phyloP scores from a whole-genome alignment of 2,113 vertebrate genomes.

The Bufo gargarizans region DNA sequence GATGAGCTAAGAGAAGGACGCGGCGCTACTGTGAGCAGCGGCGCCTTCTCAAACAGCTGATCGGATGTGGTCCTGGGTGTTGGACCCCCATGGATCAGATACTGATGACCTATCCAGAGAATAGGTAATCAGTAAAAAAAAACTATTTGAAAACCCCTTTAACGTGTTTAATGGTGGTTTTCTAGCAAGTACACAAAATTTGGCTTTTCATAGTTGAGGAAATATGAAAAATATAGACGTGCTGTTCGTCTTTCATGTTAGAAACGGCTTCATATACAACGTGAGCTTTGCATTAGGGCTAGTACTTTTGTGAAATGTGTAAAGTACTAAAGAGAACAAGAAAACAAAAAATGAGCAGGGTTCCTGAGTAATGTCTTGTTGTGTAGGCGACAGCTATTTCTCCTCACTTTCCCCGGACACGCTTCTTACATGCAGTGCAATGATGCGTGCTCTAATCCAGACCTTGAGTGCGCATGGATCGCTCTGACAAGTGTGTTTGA shows the following conservation, averaged over 20 bases:
- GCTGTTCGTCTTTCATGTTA: too few relatives aligned
- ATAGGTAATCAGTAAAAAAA: too few relatives aligned
- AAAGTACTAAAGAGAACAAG: background rate
- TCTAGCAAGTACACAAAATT: background rate
- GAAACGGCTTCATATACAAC: background rate
- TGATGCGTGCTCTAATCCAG: constrained; percentile 1
- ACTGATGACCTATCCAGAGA: too few relatives aligned
- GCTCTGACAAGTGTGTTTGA: constrained; percentile 17
- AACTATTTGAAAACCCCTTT: too few relatives aligned
- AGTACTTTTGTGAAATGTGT: background rate
- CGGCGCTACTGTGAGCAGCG: too few relatives aligned
- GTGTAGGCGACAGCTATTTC: constrained; percentile 3
- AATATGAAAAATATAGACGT: too few relatives aligned
- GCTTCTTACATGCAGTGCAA: background rate
- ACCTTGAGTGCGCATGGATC: background rate
- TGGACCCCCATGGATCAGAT: too few relatives aligned
- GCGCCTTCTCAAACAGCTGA: too few relatives aligned
- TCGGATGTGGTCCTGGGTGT: too few relatives aligned
- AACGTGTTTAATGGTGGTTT: background rate
- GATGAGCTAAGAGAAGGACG: too few relatives aligned
- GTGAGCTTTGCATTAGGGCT: background rate
- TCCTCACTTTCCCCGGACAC: background rate
- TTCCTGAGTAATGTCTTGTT: background rate
- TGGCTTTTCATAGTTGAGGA: too few relatives aligned
- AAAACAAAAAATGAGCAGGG: background rate